These are phyloP conservation scores for Peribatodes rhomboidaria DNA, from an alignment of 2,888 invertebrate species.

Conservation along the genomic window DNA sequence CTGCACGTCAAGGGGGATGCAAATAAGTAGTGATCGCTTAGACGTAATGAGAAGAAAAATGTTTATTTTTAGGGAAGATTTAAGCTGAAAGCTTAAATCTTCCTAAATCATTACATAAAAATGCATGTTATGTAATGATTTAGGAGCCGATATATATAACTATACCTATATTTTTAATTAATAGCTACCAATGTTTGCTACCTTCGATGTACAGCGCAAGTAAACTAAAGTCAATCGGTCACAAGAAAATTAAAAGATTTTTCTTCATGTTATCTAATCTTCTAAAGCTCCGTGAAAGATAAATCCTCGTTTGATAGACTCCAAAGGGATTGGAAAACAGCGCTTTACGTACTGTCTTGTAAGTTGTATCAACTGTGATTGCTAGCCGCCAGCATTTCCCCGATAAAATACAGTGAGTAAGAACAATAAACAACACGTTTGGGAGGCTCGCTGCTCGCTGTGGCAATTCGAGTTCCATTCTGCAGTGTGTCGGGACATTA, in stretches of 20 bases:
- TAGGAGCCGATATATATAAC: no score
- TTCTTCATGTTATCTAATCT: no score
- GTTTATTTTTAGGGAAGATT: background rate
- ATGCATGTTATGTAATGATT: no score
- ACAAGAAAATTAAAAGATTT: no score
- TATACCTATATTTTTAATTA: no score
- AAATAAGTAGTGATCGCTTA: conserved; percentile 3
- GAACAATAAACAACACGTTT: conserved; percentile 37
- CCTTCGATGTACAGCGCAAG: no score
- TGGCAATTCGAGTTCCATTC: conserved; percentile 47
- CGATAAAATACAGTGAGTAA: conserved; percentile 35
- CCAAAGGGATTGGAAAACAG: background rate
- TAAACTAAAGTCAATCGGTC: no score
- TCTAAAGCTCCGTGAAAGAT: no score
- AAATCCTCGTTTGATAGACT: no score
- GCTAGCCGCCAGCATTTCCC: conserved; percentile 20
- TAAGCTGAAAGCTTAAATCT: no score
- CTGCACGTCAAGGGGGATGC: conserved; percentile 7
- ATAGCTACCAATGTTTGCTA: no score
- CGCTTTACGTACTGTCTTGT: background rate
- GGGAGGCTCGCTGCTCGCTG: conserved; percentile 30
- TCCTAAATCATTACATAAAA: no score
- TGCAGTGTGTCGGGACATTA: conserved; percentile 60
- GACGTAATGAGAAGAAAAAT: conserved; percentile 2
- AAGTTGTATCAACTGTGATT: background rate